Evolutionary conservation across 2,113 vertebrate species (phyloP), one percentile per base, ranked within the genome.

Genomic region (Antigone vipio): DNA sequence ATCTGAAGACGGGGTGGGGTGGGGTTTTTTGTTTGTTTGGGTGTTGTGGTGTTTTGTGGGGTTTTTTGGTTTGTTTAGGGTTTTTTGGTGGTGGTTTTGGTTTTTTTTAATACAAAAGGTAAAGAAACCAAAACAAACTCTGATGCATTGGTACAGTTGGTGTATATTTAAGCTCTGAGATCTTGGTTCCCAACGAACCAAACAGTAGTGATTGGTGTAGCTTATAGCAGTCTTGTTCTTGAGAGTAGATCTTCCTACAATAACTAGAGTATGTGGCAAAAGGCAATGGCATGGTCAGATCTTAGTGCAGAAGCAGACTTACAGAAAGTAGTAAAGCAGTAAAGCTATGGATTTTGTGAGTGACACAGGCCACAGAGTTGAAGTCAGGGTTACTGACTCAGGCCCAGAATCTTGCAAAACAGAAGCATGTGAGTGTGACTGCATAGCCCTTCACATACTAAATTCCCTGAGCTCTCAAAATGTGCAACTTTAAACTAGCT

Each of bases 161-260:
- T 21, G 49, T 62, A 11, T 19, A 6, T 32, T 62, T 58, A 62
- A 35, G 44, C 30, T 82, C 67, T 82, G 27, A 59, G 15, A 50
- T 62, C 50, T 66, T 59, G 10, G 10, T 88, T 85, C 47, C 11
- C 56, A 59, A 17, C 5, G 55, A 38, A 22, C 4, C 47, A 53
- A 22, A 23, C 10, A 30, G 14, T 29, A 64, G 49, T 20, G 62
- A 29, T 14, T 0, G 0, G 5, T 66, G 26, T 11, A 59, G 22
- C 2, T 68, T 29, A 30, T 8, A 68, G 22, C 8, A 75, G 16
- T 64, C 34, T 45, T 63, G 38, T 85, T 22, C 12, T 19, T 42
- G 35, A 60, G n/a, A 64, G 38, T 0, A 52, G 40, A 17, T 40
- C 49, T 69, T 85, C 22, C 34, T 59, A 4, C 17, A 62, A 5